Base-by-base conservation (phyloP, 1,140 invertebrate species). In the Oncopodura yosiiana region DNA sequence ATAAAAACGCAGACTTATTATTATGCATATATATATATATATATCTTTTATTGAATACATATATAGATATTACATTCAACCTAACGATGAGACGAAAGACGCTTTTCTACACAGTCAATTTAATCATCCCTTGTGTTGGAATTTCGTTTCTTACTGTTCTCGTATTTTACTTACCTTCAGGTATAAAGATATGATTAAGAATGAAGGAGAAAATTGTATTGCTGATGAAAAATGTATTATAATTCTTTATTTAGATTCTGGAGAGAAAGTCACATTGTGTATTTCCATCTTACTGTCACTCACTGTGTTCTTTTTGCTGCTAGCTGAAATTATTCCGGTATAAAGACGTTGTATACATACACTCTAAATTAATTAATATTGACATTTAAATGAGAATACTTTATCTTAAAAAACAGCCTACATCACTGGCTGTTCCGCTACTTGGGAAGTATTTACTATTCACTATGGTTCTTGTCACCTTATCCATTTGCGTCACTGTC, bases 221-320 rank as follows among this genome's bases (percentile, higher is more conserved):
- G 8, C 8, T 34, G 8, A 9, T 9, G 8, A 34, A 34, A 34
- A 9, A 34, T 34, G n/a, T n/a, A 34, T 34, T 34, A 9, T 34
- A 9, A 24, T n/a, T n/a, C n/a, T n/a, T n/a, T n/a, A n/a, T n/a
- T n/a, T n/a, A n/a, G 91, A 94, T 72, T 92, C 87, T 5, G 91
- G 93, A 16, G 93, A 96, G 73, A 94, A 95, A 74, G 83, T 84
- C 70, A 80, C 92, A 63, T 79, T 98, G 66, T 95, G 91, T 76
- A 95, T 96, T 71, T 96, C 91, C 66, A 97, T 99, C 73, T 81
- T 99, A 58, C 84, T 99, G 61, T 97, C 94, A 45, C 75, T 99
- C 68, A 97, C 93, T 69, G 94, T 99, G 73, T 98, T 98, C 77
- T 97, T 98, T 78, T 79, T 99, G 68, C 77, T 98, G 59, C 73